Evolutionary conservation across 2,888 invertebrate genomes (phyloP), one percentile per base, ranked within the genome.

Genomic region (Lochmaea capreae): DNA sequence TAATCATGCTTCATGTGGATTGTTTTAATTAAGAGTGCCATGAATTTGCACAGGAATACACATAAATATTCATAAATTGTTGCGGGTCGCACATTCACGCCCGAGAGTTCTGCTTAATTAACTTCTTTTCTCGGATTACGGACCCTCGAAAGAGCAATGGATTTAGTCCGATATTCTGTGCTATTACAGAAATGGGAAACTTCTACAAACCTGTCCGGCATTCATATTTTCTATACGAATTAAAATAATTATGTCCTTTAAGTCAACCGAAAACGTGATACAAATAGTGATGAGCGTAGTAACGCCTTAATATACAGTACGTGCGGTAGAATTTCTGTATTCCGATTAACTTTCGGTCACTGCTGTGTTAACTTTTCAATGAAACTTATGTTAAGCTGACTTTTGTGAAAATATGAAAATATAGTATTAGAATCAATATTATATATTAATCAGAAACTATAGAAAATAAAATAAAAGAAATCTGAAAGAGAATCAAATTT

Each of bases 21-120:
- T 74, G 74, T 75, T 74, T 76, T 76, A 76, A 76, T 76, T 76
- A 75, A 73, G 65, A 62, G 67, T 46, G 72, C 58, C 70, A 74
- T 74, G 74, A 75, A 74, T 74, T 74, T 63, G 43, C 66, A 76
- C 61, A 61, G 65, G 54, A 65, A 63, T 66, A 62, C 57, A 49
- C 54, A 72, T 72, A 65, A 74, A 74, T 71, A 74, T 71, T 71
- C 71, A 71, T 72, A 68, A 68, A 68, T 58, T 49, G 65, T 62
- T 68, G 68, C 58, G 67, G 65, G 49, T 59, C 49, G 67, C 39
- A 68, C 46, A 63, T 63, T 63, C 63, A 22, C 54, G 63, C 54
- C 62, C 63, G 18, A 54, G 63, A 70, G 54, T 52, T 70, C 52
- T 63, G 70, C 70, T 70, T 70, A 70, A 70, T 70, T 70, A 70